phyloP scores from a whole-genome alignment of 1,140 invertebrate species.

The Babylonia areolata region DNA sequence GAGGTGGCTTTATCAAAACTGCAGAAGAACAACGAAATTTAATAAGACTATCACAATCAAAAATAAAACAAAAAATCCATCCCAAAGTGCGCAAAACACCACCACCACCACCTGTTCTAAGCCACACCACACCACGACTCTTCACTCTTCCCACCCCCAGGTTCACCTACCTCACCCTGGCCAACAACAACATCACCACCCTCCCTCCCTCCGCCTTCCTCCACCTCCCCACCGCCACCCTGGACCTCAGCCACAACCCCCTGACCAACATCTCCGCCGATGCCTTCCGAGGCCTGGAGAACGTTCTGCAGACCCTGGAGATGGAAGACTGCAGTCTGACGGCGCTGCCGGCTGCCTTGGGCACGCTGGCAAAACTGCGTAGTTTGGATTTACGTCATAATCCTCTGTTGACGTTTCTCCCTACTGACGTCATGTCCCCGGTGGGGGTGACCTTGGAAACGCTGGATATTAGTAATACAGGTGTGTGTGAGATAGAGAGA shows the following conservation, averaged over 20 bases:
- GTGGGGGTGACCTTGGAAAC: constrained; percentile 9
- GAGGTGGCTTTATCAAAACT: too few relatives aligned
- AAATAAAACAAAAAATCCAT: too few relatives aligned
- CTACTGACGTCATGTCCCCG: neutral
- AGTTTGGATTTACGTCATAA: constrained; percentile 36
- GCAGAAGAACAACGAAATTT: too few relatives aligned
- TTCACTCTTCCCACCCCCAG: neutral
- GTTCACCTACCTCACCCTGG: constrained; percentile 28
- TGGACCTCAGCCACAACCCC: constrained; percentile 43
- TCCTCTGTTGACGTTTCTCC: constrained; percentile 10
- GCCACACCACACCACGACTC: too few relatives aligned
- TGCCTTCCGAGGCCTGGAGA: constrained; percentile 36
- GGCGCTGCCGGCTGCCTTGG: constrained; percentile 7
- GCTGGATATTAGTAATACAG: constrained; percentile 33
- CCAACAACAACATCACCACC: constrained; percentile 36
- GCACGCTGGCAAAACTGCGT: neutral
- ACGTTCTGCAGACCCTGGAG: constrained; percentile 30
- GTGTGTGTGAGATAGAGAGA: neutral
- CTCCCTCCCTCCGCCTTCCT: constrained; percentile 9
- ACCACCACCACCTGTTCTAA: too few relatives aligned
- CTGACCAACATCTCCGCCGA: constrained; percentile 4
- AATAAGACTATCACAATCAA: too few relatives aligned
- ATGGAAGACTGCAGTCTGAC: constrained; percentile 32
- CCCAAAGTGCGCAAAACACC: too few relatives aligned
- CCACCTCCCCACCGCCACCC: neutral